These are phyloP conservation scores for Clarias magur DNA, from an alignment of 2,113 vertebrate species.

Conservation along the genomic window DNA sequence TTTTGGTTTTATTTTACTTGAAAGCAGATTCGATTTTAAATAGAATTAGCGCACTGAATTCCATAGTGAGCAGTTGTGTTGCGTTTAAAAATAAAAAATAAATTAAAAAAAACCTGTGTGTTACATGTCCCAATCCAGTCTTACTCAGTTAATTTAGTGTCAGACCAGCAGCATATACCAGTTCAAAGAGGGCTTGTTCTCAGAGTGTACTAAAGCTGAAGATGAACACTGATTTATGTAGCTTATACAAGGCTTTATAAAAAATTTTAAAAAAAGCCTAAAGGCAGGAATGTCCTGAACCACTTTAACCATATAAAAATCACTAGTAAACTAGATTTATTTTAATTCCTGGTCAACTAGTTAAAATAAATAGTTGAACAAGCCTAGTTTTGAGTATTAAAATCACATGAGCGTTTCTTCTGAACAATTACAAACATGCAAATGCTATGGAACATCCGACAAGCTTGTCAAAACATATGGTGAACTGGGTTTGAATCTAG, in stretches of 20 bases:
- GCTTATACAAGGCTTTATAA: too few relatives aligned
- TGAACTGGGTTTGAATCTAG: constrained; percentile 60
- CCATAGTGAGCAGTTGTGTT: neutral
- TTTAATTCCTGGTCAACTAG: neutral
- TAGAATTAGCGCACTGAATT: neutral
- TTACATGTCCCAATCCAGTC: neutral
- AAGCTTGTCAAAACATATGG: constrained; percentile 64
- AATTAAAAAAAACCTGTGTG: too few relatives aligned
- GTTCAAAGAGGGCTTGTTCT: neutral
- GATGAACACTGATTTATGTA: neutral
- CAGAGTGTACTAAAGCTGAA: neutral
- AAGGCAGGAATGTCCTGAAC: neutral
- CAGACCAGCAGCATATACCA: neutral
- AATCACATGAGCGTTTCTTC: constrained; percentile 37
- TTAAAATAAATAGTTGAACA: neutral
- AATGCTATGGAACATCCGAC: constrained; percentile 44
- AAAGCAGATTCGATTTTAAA: neutral
- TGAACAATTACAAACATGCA: constrained; percentile 40
- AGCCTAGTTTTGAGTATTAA: neutral
- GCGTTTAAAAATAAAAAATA: too few relatives aligned
- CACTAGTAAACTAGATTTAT: neutral
- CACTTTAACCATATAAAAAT: neutral
- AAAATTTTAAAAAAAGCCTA: neutral
- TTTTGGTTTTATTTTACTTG: neutral
- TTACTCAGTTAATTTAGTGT: neutral